Evolutionary conservation across 92 coral and sea anemone species (phyloP).

Genomic region (Zoanthus sansibaricus): DNA sequence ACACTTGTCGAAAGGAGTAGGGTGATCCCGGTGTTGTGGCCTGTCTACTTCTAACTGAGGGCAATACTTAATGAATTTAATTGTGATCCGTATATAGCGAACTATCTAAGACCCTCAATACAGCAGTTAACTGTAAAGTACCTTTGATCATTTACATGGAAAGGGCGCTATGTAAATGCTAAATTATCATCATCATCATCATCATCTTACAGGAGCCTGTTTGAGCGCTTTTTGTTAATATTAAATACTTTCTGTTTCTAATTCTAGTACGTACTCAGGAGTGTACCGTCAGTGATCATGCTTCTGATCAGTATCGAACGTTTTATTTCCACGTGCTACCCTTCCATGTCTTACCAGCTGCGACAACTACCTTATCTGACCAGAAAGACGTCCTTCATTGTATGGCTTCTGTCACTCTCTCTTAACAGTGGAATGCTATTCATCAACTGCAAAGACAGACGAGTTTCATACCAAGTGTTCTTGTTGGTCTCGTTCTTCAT

Average conservation of each 20-base stretch:
- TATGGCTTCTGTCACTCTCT: background rate
- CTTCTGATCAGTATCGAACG: constrained; percentile 28
- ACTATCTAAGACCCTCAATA: no score
- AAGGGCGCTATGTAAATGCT: no score
- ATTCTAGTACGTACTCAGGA: constrained; percentile 24
- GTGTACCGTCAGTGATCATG: constrained; percentile 41
- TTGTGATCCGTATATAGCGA: no score
- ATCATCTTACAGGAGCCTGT: no score
- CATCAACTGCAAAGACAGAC: constrained; percentile 13
- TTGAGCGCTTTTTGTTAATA: background rate
- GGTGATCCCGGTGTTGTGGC: no score
- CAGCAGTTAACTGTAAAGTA: no score
- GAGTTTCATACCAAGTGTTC: constrained; percentile 24
- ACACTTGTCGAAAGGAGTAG: no score
- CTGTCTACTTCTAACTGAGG: no score
- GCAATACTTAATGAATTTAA: no score
- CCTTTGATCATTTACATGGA: no score
- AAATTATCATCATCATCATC: no score
- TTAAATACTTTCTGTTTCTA: background rate
- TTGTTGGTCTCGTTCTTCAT: constrained; percentile 9
- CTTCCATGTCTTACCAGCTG: constrained; percentile 25
- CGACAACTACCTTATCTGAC: constrained; percentile 28
- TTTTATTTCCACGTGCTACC: constrained; percentile 33
- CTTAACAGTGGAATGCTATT: constrained; percentile 21
- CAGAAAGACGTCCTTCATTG: background rate